Percentiles rank a stretch among this genome's conserved stretches.
Evolutionary conservation across 2,797 vertebrate species (phyloP).

Genomic region (Gorsachius magnificus): DNA sequence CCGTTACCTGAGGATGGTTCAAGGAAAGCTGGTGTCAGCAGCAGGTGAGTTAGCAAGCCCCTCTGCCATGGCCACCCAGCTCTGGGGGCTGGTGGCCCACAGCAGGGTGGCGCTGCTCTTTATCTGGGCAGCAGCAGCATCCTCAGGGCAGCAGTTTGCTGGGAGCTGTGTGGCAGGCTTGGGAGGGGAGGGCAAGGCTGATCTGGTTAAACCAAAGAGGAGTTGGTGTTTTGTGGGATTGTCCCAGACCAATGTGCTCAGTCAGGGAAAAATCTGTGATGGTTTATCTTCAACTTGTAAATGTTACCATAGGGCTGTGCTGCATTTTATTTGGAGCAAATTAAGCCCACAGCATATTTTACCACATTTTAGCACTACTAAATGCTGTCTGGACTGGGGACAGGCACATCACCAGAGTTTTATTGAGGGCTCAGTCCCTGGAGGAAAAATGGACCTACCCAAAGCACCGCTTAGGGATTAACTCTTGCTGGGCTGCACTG

Average conservation of each 20-base stretch:
- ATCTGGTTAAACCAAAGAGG: not conserved
- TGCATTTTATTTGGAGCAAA: not conserved
- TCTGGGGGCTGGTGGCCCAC: constrained; percentile 78
- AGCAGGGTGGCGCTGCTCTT: constrained; percentile 79
- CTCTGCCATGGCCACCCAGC: constrained; percentile 64
- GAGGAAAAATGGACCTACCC: not conserved
- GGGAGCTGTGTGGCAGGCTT: constrained; percentile 75
- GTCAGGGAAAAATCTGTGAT: not conserved
- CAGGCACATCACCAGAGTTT: accelerated
- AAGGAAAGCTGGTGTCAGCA: constrained; percentile 70
- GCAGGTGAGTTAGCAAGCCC: constrained; percentile 74
- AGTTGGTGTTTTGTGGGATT: not conserved
- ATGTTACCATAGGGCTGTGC: not conserved
- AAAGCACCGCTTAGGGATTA: not conserved
- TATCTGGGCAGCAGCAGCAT: constrained; percentile 69
- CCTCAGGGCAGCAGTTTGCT: constrained; percentile 74
- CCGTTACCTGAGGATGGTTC: constrained; percentile 70
- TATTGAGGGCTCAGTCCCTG: not conserved
- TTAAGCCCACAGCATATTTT: accelerated
- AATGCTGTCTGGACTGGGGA: not conserved
- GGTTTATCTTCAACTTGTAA: not conserved
- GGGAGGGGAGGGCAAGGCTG: not conserved
- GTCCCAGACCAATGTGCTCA: not conserved
- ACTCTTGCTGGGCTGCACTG: not conserved
- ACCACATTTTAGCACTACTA: not conserved